Conservation (phyloP, 1,140 invertebrate genomes). For the Anadara kagoshimensis region DNA sequence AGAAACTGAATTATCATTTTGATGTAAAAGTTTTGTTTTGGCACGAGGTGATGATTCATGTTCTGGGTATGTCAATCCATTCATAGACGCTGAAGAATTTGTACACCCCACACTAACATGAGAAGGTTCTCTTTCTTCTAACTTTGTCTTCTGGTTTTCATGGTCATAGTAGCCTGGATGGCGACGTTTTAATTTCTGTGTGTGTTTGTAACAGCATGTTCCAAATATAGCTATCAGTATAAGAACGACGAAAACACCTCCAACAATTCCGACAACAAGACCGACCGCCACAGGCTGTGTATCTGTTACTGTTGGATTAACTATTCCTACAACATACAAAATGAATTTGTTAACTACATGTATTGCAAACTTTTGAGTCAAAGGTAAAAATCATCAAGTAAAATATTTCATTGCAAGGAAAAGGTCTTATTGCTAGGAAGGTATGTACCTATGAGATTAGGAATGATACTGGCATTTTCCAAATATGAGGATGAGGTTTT, state of each 20-base stretch:
- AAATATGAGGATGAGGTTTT: too few relatives aligned
- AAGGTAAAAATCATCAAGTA: too few relatives aligned
- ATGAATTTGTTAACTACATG: neutral
- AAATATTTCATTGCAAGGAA: too few relatives aligned
- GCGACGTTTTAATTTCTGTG: slow-evolving; percentile 12
- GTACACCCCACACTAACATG: slow-evolving; percentile 7
- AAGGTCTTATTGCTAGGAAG: too few relatives aligned
- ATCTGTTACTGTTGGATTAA: neutral
- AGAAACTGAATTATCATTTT: slow-evolving; percentile 2
- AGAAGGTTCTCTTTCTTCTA: neutral
- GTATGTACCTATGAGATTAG: too few relatives aligned
- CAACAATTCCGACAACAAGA: slow-evolving; percentile 46
- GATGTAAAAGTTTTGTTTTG: slow-evolving; percentile 30
- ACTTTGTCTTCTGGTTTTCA: neutral
- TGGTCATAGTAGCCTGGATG: slow-evolving; percentile 14
- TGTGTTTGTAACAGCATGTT: slow-evolving; percentile 44
- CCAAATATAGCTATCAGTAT: slow-evolving; percentile 44
- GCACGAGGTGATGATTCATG: slow-evolving; percentile 31
- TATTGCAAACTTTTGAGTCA: too few relatives aligned
- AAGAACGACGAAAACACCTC: slow-evolving; percentile 44
- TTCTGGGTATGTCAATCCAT: neutral
- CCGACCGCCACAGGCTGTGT: slow-evolving; percentile 33
- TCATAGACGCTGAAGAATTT: slow-evolving; percentile 3
- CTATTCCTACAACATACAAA: slow-evolving; percentile 3
- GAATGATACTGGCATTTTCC: too few relatives aligned